Conservation (phyloP, 1,140 invertebrate genomes). For the Scaptodrosophila lebanonensis region DNA sequence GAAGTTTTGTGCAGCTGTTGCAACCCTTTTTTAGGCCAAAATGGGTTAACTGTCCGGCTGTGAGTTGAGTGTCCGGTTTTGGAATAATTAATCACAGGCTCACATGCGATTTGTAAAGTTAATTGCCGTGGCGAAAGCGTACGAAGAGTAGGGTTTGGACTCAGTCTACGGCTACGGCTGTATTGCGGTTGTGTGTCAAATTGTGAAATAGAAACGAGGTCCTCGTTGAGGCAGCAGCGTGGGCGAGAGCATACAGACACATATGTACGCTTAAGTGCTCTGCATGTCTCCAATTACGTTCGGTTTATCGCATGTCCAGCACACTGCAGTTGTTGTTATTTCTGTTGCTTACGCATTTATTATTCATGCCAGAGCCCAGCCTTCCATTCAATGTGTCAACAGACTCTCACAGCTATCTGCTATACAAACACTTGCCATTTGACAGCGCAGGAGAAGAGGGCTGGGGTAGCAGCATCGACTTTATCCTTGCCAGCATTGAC, state of each 20-base stretch:
- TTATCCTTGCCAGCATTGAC: constrained; percentile 23
- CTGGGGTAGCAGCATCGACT: constrained; percentile 26
- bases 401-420: too few species aligned
- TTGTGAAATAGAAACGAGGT: too few species aligned
- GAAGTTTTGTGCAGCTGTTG: constrained; percentile 44
- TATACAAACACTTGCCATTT: too few species aligned
- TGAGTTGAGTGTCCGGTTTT: constrained; percentile 61
- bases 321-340: constrained; percentile 4
- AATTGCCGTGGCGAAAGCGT: constrained; percentile 70
- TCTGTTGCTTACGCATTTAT: constrained; percentile 39
- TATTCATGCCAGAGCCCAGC: constrained; percentile 40
- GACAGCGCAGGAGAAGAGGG: too few species aligned
- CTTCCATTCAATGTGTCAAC: neutral
- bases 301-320: constrained; percentile 61
- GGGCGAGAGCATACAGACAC: neutral
- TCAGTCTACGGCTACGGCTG: too few species aligned
- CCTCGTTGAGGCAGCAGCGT: neutral
- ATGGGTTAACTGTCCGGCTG: constrained; percentile 67
- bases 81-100: constrained; percentile 75
- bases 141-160: constrained; percentile 23
- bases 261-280: constrained; percentile 53
- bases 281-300: constrained; percentile 63
- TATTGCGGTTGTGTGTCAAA: constrained; percentile 4
- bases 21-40: constrained; percentile 63
- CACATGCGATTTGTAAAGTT: constrained; percentile 75